Evolutionary conservation across 2,113 vertebrate genomes (phyloP).

Genomic region (Odocoileus virginianus): DNA sequence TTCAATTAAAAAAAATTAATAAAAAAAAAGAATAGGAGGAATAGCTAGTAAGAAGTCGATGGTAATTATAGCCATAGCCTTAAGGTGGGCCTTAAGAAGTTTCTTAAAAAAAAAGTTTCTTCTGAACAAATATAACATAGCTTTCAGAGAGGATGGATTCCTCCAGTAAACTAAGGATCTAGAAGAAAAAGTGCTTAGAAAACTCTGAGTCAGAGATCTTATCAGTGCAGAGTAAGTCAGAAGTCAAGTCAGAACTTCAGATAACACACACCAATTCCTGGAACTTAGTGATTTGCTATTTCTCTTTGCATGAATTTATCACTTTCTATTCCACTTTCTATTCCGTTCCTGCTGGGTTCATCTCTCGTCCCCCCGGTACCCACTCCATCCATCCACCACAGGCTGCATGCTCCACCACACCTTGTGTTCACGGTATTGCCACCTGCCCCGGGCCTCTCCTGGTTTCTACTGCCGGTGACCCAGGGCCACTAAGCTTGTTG

Average conservation of each 20-base stretch:
- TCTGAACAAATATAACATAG: neutral
- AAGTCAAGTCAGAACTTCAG: neutral
- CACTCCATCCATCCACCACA: neutral
- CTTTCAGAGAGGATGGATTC: neutral
- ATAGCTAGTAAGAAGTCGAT: neutral
- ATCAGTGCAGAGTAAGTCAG: neutral
- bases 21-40: neutral
- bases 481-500: neutral
- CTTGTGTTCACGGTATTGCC: neutral
- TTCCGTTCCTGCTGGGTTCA: neutral
- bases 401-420: neutral
- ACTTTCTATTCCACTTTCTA: slow-evolving; percentile 23
- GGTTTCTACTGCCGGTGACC: neutral
- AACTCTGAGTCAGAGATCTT: neutral
- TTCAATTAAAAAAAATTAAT: neutral
- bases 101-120: neutral
- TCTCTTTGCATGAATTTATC: neutral
- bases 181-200: neutral
- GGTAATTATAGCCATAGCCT: neutral
- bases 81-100: neutral
- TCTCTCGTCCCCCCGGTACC: neutral
- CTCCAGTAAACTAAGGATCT: neutral
- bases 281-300: neutral
- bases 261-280: neutral
- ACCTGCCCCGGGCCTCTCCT: accelerated